phyloP scores from a whole-genome alignment of 2,888 invertebrate species.

The Cephonodes hylas region DNA sequence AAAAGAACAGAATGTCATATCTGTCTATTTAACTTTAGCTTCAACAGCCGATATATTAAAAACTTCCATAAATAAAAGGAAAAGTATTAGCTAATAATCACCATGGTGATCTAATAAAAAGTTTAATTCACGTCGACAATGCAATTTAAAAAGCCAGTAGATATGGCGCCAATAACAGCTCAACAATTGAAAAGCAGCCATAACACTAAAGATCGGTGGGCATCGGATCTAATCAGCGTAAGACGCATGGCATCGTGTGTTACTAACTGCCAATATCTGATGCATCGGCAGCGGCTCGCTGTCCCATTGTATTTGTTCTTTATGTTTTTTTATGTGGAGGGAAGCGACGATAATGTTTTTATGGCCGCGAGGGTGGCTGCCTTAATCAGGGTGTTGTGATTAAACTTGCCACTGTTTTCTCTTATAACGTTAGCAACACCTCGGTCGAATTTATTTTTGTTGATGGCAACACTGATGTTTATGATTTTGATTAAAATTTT shows the following conservation, averaged over 20 bases:
- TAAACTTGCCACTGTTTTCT: conserved; percentile 63
- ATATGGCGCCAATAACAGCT: conserved; percentile 32
- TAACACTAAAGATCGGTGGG: conserved; percentile 39
- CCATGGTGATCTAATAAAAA: neutral
- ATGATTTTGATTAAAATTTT: neutral
- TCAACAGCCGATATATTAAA: neutral
- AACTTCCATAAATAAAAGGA: neutral
- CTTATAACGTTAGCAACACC: neutral
- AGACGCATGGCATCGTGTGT: conserved; percentile 67
- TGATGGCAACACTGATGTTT: neutral
- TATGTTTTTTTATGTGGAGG: conserved; percentile 77
- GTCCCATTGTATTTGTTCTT: conserved; percentile 77
- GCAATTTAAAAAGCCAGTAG: neutral
- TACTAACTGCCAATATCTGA: conserved; percentile 79
- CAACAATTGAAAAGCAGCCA: conserved; percentile 61
- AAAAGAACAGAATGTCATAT: neutral
- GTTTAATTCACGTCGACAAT: neutral
- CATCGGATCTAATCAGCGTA: conserved; percentile 63
- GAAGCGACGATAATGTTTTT: conserved; percentile 79
- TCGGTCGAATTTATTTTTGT: neutral
- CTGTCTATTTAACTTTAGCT: neutral
- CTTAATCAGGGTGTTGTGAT: conserved; percentile 79
- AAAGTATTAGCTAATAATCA: neutral
- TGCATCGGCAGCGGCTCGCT: conserved; percentile 59
- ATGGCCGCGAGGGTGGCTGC: conserved; percentile 70